Evolutionary conservation across 2,888 invertebrate genomes (phyloP).

Genomic region (Kryphioiulus occultus): DNA sequence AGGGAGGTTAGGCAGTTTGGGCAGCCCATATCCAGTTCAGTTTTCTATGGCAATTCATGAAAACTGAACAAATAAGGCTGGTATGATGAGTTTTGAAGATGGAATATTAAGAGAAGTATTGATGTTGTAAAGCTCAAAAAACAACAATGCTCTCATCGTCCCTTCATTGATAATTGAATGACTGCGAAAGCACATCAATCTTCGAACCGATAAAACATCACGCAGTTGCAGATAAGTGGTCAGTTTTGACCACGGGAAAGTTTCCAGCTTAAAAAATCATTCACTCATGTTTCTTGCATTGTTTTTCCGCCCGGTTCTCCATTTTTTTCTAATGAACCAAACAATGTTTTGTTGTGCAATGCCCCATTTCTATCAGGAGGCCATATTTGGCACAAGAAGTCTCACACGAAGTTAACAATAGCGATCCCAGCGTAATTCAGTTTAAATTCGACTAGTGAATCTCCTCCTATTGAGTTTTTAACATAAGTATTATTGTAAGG

Average conservation of each 20-base stretch:
- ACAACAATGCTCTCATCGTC: constrained; percentile 25
- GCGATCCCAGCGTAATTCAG: neutral
- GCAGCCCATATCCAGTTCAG: neutral
- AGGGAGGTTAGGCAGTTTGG: neutral
- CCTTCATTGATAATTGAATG: constrained; percentile 31
- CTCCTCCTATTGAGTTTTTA: neutral
- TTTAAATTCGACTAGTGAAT: constrained; percentile 9
- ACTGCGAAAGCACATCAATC: constrained; percentile 29
- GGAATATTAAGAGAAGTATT: neutral
- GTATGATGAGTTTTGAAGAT: neutral
- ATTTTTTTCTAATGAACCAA: constrained; percentile 6
- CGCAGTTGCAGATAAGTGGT: neutral
- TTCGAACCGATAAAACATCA: constrained; percentile 29
- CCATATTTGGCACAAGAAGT: constrained; percentile 16
- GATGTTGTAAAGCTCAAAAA: neutral
- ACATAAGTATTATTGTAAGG: neutral
- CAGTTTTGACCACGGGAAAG: constrained; percentile 31
- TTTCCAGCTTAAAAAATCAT: neutral
- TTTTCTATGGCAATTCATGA: neutral
- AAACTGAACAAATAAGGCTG: neutral
- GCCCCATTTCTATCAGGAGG: neutral
- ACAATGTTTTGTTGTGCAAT: constrained; percentile 12
- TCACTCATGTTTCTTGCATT: constrained; percentile 26
- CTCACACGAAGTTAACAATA: constrained; percentile 11
- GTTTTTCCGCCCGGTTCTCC: neutral